These are phyloP conservation scores for Scaptomyza parva DNA, from an alignment of 2,888 invertebrate genomes.

Conservation along the genomic window DNA sequence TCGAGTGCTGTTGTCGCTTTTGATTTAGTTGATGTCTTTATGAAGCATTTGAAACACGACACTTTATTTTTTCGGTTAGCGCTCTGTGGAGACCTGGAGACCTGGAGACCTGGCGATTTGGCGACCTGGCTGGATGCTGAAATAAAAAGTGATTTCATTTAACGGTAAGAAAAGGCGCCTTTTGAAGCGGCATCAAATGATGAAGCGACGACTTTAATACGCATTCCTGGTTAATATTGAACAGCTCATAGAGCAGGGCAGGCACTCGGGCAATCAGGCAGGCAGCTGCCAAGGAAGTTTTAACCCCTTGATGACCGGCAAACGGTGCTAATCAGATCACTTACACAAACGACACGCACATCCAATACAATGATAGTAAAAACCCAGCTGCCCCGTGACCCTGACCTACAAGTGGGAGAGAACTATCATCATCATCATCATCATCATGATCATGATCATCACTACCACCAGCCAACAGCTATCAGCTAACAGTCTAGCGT, in stretches of 20 bases:
- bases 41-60: constrained; percentile 80
- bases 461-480: constrained; percentile 4
- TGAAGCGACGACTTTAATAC: constrained; percentile 18
- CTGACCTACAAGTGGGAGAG: constrained; percentile 55
- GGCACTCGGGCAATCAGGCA: background rate
- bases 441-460: background rate
- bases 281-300: constrained; percentile 32
- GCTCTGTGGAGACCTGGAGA: constrained; percentile 24
- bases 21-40: constrained; percentile 82
- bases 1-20: constrained; percentile 76
- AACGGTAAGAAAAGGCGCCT: constrained; percentile 77
- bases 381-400: constrained; percentile 28
- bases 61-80: constrained; percentile 64
- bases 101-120: background rate
- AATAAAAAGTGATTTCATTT: constrained; percentile 81
- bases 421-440: constrained; percentile 20
- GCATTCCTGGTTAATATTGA: constrained; percentile 30
- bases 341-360: constrained; percentile 69
- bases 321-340: constrained; percentile 72
- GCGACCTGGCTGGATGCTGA: constrained; percentile 37
- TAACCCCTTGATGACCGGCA: constrained; percentile 70
- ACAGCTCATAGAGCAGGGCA: constrained; percentile 12
- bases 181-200: constrained; percentile 76
- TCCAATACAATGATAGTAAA: constrained; percentile 1
- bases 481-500: constrained; percentile 14